Conservation (phyloP, 2,113 vertebrate species). For the Eonycteris spelaea region DNA sequence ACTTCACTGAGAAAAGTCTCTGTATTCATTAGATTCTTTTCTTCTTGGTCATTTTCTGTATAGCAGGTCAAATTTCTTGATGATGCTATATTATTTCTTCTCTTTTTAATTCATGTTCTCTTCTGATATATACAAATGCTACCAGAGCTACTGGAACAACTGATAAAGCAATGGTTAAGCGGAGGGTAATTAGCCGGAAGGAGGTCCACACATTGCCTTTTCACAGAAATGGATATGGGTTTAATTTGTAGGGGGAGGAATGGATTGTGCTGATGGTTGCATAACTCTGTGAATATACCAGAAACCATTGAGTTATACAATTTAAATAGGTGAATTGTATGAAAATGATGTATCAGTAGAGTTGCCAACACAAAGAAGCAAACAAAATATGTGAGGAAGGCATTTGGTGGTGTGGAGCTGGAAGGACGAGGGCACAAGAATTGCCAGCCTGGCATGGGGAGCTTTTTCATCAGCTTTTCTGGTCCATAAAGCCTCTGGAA, state of each 20-base stretch:
- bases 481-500: neutral
- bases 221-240: constrained; percentile 78
- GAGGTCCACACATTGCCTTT: constrained; percentile 72
- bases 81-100: constrained; percentile 76
- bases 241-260: too few species aligned
- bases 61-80: constrained; percentile 73
- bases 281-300: neutral
- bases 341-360: neutral
- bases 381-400: neutral
- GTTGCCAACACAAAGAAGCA: neutral
- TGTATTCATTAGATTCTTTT: constrained; percentile 60
- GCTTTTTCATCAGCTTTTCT: neutral
- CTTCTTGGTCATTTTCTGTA: constrained; percentile 75
- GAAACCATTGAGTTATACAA: neutral
- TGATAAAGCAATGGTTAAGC: constrained; percentile 75
- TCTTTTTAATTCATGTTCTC: constrained; percentile 65
- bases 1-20: constrained; percentile 79
- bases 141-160: constrained; percentile 72
- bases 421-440: neutral
- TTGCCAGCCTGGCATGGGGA: neutral
- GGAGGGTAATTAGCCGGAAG: constrained; percentile 62
- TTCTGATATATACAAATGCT: constrained; percentile 76
- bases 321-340: neutral
- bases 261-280: neutral
- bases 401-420: neutral